Percentiles rank a stretch among this genome's conserved stretches.
These are phyloP conservation scores for Myzus persicae DNA, from an alignment of 1,140 invertebrate genomes.

Conservation along the genomic window DNA sequence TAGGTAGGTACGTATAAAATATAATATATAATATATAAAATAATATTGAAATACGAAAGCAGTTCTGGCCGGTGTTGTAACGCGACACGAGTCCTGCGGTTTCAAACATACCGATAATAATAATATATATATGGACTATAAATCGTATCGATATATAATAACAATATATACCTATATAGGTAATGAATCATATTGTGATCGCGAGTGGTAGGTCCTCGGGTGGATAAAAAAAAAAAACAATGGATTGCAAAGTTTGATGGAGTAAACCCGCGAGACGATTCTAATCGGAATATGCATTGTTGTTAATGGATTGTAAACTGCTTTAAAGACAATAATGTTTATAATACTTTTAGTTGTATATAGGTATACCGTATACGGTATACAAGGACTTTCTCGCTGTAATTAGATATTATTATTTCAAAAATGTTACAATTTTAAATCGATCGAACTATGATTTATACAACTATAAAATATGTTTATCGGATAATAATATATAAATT, in stretches of 20 bases:
- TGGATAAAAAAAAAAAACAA: constrained; percentile 26
- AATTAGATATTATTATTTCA: background rate
- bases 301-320: background rate
- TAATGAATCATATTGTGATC: background rate
- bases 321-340: background rate
- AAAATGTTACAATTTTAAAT: background rate
- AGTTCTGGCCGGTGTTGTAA: background rate
- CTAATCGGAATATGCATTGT: background rate
- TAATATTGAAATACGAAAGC: constrained; percentile 41
- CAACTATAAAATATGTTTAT: too few species aligned
- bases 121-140: background rate
- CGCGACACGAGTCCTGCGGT: constrained; percentile 34
- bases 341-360: too few species aligned
- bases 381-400: background rate
- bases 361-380: background rate
- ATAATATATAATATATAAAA: constrained; percentile 2
- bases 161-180: too few species aligned
- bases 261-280: background rate
- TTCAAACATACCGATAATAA: background rate
- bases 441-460: background rate
- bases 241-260: background rate
- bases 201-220: background rate
- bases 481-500: background rate
- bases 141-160: constrained; percentile 34
- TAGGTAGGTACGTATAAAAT: background rate